phyloP scores from a whole-genome alignment of 2,797 vertebrate genomes.

The Cyclopterus lumpus region DNA sequence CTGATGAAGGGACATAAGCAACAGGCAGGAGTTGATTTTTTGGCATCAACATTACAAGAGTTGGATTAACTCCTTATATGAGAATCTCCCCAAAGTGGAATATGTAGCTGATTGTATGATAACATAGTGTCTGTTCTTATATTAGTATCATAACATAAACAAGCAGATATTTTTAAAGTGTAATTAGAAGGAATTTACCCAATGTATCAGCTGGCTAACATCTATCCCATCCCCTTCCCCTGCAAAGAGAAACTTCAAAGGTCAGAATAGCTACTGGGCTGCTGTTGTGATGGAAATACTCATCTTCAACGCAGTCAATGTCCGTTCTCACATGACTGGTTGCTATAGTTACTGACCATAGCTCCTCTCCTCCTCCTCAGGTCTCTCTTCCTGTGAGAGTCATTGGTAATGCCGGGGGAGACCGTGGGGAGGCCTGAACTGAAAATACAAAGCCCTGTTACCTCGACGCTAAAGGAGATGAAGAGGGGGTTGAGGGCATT shows the following conservation, averaged over 20 bases:
- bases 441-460: slow-evolving; percentile 29
- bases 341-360: slow-evolving; percentile 64
- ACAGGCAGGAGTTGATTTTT: slow-evolving; percentile 34
- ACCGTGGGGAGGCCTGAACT: slow-evolving; percentile 7
- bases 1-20: slow-evolving; percentile 21
- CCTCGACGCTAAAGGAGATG: neutral
- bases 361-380: slow-evolving; percentile 36
- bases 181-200: slow-evolving; percentile 6
- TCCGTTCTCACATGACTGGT: slow-evolving; percentile 43
- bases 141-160: neutral
- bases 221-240: slow-evolving; percentile 1
- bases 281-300: slow-evolving; percentile 36
- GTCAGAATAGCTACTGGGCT: slow-evolving; percentile 31
- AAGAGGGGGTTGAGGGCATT: neutral
- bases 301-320: slow-evolving; percentile 46
- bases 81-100: slow-evolving; percentile 13
- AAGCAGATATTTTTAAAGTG: neutral
- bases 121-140: neutral
- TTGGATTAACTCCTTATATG: slow-evolving; percentile 13
- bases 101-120: neutral
- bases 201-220: slow-evolving; percentile 10
- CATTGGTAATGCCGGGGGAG: slow-evolving; percentile 14
- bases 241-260: slow-evolving; percentile 46
- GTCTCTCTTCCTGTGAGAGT: slow-evolving; percentile 32
- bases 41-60: slow-evolving; percentile 2